Conservation (phyloP, 1,140 invertebrate species). For the Ruditapes philippinarum region DNA sequence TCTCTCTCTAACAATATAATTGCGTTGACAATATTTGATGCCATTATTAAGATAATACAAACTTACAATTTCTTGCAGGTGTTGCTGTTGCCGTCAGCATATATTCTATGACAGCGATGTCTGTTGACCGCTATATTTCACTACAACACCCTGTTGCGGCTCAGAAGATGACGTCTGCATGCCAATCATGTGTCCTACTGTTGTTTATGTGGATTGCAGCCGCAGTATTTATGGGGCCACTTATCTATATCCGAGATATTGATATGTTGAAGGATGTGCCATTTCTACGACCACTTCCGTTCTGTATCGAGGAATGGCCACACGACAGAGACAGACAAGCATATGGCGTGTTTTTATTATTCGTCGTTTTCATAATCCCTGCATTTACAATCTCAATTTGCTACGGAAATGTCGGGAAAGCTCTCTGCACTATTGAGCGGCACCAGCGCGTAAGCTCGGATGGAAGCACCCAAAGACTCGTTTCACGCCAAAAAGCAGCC, state of each 20-base stretch:
- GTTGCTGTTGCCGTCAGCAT: conserved; percentile 92
- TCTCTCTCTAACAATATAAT: too few species aligned
- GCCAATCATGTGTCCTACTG: conserved; percentile 89
- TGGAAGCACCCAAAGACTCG: conserved; percentile 89
- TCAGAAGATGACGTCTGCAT: conserved; percentile 87
- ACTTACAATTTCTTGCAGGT: conserved; percentile 88
- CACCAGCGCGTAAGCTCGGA: conserved; percentile 88
- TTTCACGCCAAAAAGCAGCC: conserved; percentile 95
- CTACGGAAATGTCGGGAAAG: conserved; percentile 86
- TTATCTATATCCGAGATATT: conserved; percentile 88
- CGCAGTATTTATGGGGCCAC: conserved; percentile 90
- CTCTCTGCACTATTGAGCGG: conserved; percentile 89
- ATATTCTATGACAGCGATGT: conserved; percentile 94
- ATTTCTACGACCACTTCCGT: conserved; percentile 77
- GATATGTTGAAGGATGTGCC: conserved; percentile 66
- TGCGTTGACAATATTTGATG: too few species aligned
- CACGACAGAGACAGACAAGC: conserved; percentile 83
- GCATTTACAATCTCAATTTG: conserved; percentile 87
- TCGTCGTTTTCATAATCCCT: conserved; percentile 88
- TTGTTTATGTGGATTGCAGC: conserved; percentile 90
- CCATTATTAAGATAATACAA: too few species aligned
- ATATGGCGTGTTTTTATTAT: conserved; percentile 88
- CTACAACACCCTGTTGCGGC: conserved; percentile 90
- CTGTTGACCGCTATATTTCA: conserved; percentile 92
- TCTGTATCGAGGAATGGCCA: conserved; percentile 89